These are phyloP conservation scores for Anticlea derivata DNA, from an alignment of 2,888 invertebrate genomes.

Conservation along the genomic window DNA sequence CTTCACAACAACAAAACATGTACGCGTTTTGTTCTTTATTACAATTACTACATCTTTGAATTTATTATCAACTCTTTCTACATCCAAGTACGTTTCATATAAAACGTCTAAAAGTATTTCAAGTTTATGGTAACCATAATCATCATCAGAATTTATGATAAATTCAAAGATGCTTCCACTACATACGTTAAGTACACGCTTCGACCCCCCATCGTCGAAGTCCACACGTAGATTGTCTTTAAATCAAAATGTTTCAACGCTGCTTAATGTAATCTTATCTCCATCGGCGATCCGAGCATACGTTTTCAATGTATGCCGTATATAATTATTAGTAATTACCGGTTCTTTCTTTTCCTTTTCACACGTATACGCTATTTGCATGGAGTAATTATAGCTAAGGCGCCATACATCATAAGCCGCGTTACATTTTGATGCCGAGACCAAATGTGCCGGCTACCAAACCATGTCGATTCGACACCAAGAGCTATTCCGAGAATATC, in stretches of 20 bases:
- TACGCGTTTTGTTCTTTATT: slow-evolving; percentile 87
- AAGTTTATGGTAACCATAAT: neutral
- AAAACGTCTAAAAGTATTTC: neutral
- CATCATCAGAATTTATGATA: slow-evolving; percentile 49
- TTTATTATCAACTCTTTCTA: slow-evolving; percentile 44
- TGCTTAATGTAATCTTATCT: slow-evolving; percentile 80
- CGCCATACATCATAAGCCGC: slow-evolving; percentile 73
- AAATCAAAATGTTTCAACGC: slow-evolving; percentile 83
- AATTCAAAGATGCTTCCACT: slow-evolving; percentile 67
- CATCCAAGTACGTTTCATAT: neutral
- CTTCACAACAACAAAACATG: slow-evolving; percentile 97
- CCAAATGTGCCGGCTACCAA: slow-evolving; percentile 65
- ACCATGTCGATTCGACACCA: slow-evolving; percentile 71
- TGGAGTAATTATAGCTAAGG: slow-evolving; percentile 77
- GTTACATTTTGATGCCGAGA: slow-evolving; percentile 78
- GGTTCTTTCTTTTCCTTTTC: slow-evolving; percentile 79
- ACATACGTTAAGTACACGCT: slow-evolving; percentile 79
- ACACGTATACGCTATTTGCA: slow-evolving; percentile 82
- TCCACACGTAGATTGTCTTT: slow-evolving; percentile 76
- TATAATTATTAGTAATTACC: slow-evolving; percentile 81
- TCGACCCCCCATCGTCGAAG: slow-evolving; percentile 64
- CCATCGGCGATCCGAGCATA: slow-evolving; percentile 75
- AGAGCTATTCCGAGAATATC: slow-evolving; percentile 78
- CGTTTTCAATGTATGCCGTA: slow-evolving; percentile 75
- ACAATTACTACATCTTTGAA: slow-evolving; percentile 61